Percentiles rank a stretch among this genome's conserved stretches.
These are phyloP conservation scores for Carduelis carduelis DNA, from an alignment of 2,797 vertebrate genomes.

Conservation along the genomic window DNA sequence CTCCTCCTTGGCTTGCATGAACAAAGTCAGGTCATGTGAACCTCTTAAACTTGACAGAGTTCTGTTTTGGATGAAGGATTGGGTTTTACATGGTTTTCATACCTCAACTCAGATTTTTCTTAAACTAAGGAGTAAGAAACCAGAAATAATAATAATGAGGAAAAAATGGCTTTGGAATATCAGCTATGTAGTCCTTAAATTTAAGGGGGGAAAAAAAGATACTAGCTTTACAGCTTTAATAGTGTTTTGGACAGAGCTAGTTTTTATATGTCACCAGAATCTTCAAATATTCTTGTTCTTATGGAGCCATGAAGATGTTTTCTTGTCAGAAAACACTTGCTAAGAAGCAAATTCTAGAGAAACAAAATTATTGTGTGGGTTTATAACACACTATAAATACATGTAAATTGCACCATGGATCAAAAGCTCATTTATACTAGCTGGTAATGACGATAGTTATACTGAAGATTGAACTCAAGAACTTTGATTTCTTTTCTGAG, in stretches of 20 bases:
- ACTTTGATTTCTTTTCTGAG: neutral
- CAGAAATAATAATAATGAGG: neutral
- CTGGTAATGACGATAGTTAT: neutral
- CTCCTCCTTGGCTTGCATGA: neutral
- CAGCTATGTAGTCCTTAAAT: neutral
- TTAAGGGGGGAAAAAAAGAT: neutral
- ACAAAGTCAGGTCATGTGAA: neutral
- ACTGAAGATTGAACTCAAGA: neutral
- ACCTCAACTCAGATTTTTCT: neutral
- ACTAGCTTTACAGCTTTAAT: neutral
- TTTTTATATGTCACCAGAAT: neutral
- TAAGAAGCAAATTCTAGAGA: slow-evolving; percentile 3
- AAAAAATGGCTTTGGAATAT: neutral
- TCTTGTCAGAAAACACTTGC: slow-evolving; percentile 1
- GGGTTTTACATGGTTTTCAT: neutral
- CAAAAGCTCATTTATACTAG: slow-evolving; percentile 17
- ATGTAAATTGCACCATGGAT: slow-evolving; percentile 35
- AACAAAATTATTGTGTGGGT: slow-evolving; percentile 41
- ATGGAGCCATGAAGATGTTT: neutral
- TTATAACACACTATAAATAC: slow-evolving; percentile 5
- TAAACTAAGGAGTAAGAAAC: neutral
- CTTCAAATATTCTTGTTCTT: neutral
- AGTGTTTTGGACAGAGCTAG: neutral
- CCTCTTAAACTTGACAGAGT: neutral
- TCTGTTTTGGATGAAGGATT: neutral